These are phyloP conservation scores for Hippocampus barbouri DNA, from an alignment of 2,113 vertebrate species.

Conservation along the genomic window DNA sequence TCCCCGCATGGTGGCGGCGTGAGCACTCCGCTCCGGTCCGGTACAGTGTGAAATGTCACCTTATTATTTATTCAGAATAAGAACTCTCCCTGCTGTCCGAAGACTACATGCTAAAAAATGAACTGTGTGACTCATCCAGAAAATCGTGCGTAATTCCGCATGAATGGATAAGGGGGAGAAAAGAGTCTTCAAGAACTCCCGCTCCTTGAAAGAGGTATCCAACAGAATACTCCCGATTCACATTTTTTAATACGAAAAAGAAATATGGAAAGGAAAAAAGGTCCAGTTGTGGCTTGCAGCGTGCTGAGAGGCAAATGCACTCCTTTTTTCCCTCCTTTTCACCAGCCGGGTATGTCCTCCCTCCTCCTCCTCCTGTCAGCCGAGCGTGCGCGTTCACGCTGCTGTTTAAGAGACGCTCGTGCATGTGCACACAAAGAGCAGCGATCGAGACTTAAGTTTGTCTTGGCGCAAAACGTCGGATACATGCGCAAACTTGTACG, in stretches of 20 bases:
- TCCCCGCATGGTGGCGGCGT: conserved; percentile 61
- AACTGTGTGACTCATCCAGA: conserved; percentile 36
- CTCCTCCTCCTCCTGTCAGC: conserved; percentile 3
- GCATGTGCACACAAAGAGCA: neutral
- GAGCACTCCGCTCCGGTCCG: conserved; percentile 40
- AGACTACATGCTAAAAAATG: conserved; percentile 59
- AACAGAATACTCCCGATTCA: neutral
- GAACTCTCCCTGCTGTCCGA: conserved; percentile 40
- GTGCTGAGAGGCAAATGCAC: conserved; percentile 6
- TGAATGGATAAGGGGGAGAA: neutral
- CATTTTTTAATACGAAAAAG: too few relatives aligned
- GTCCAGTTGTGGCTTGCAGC: neutral
- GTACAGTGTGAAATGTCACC: conserved; percentile 44
- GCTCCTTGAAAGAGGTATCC: neutral
- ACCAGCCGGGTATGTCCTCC: neutral
- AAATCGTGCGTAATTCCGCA: conserved; percentile 9
- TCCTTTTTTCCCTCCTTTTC: neutral
- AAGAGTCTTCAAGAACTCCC: neutral
- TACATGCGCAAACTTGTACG: neutral
- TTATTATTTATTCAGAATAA: conserved; percentile 10
- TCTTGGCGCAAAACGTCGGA: neutral
- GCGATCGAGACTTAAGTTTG: neutral
- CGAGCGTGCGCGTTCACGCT: conserved; percentile 1
- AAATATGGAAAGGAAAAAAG: neutral
- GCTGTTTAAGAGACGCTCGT: conserved; percentile 6